A percentile compares a stretch with the other conserved stretches of the same genome.
Evolutionary conservation across 2,888 invertebrate species (phyloP).

Genomic region (Polydrusus tereticollis): DNA sequence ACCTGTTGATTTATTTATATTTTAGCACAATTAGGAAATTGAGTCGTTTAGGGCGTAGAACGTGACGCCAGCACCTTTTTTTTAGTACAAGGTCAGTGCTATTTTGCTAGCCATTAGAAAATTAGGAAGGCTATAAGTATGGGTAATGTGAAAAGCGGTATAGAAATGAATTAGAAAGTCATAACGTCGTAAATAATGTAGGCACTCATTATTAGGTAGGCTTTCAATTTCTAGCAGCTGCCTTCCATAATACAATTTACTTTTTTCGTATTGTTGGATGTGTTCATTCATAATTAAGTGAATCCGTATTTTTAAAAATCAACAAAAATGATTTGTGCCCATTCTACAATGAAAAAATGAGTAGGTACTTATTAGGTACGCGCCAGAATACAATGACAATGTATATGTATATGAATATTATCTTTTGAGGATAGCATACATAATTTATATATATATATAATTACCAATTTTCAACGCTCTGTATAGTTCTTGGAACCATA

Average conservation of each 20-base stretch:
- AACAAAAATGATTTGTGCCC: too few relatives aligned
- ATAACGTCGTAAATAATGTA: not conserved
- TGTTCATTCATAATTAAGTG: too few relatives aligned
- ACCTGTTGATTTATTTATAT: conserved; percentile 46
- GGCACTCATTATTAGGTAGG: too few relatives aligned
- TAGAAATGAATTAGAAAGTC: not conserved
- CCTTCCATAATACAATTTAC: too few relatives aligned
- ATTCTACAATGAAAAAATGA: too few relatives aligned
- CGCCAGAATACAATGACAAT: too few relatives aligned
- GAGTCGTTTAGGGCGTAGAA: conserved; percentile 1
- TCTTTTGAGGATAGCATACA: not conserved
- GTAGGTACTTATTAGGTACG: too few relatives aligned
- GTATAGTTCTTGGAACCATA: conserved; percentile 3
- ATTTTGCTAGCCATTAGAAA: conserved; percentile 9
- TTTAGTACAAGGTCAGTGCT: conserved; percentile 10
- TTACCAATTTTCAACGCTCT: conserved; percentile 11
- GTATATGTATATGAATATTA: not conserved
- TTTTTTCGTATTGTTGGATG: too few relatives aligned
- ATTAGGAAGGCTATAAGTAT: conserved; percentile 5
- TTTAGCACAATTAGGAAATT: conserved; percentile 14
- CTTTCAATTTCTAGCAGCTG: too few relatives aligned
- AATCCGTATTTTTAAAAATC: too few relatives aligned
- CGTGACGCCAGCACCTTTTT: conserved; percentile 5
- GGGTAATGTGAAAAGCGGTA: not conserved
- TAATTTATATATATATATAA: too few relatives aligned